Conservation (phyloP, 1,140 invertebrate genomes). For the honey bee (Apis mellifera) region DNA sequence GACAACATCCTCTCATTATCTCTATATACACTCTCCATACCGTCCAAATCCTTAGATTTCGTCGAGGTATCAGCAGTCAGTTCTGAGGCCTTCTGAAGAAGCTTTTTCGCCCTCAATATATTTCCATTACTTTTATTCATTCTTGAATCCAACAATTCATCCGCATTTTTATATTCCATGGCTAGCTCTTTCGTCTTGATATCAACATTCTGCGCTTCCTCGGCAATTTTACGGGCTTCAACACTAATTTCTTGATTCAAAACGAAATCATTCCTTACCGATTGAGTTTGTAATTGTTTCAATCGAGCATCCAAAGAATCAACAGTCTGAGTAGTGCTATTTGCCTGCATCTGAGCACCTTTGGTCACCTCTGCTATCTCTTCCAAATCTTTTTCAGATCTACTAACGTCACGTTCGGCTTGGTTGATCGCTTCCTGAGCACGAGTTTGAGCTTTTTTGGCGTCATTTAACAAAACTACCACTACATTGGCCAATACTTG, state of each 20-base stretch:
- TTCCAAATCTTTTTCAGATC: slow-evolving; percentile 88
- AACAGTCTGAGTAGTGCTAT: slow-evolving; percentile 87
- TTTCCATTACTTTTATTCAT: slow-evolving; percentile 85
- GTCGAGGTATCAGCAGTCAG: slow-evolving; percentile 88
- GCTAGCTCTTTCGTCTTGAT: slow-evolving; percentile 81
- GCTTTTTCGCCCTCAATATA: slow-evolving; percentile 86
- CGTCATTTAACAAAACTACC: slow-evolving; percentile 84
- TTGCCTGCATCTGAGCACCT: slow-evolving; percentile 88
- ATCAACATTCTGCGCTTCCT: slow-evolving; percentile 83
- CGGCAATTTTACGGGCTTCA: slow-evolving; percentile 82
- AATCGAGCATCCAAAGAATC: slow-evolving; percentile 85
- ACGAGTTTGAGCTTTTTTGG: slow-evolving; percentile 88
- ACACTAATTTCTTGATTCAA: slow-evolving; percentile 82
- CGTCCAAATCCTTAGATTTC: slow-evolving; percentile 88
- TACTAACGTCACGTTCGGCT: slow-evolving; percentile 89
- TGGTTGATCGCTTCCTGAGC: slow-evolving; percentile 90
- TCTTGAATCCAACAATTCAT: slow-evolving; percentile 83
- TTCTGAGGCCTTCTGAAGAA: slow-evolving; percentile 88
- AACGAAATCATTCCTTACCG: slow-evolving; percentile 87
- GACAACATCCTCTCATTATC: slow-evolving; percentile 75
- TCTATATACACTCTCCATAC: slow-evolving; percentile 81
- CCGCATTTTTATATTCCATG: slow-evolving; percentile 83
- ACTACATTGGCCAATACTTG: slow-evolving; percentile 78
- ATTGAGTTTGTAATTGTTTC: slow-evolving; percentile 88
- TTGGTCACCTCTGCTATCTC: slow-evolving; percentile 87